phyloP scores from a whole-genome alignment of 2,797 vertebrate species.

The Buphagus erythrorhynchus region DNA sequence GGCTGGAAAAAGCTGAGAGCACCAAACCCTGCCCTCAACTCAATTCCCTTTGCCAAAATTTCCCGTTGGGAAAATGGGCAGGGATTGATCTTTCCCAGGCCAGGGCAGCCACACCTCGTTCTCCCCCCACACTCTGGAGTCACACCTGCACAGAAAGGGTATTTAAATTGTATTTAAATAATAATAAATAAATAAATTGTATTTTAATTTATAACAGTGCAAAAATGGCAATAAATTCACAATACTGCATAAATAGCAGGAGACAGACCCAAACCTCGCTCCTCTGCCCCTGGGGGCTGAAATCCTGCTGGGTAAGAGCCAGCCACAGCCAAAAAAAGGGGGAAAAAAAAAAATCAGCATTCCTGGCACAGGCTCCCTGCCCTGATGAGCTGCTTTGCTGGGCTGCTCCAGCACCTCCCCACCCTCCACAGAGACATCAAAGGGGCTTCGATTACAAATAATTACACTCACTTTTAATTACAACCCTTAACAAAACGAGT shows the following conservation, averaged over 20 bases:
- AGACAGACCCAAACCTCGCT: not conserved
- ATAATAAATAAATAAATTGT: too few relatives aligned
- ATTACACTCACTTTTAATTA: constrained; percentile 43
- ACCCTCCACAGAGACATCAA: not conserved
- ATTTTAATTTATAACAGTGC: not conserved
- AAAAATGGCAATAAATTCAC: not conserved
- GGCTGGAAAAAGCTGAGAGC: not conserved
- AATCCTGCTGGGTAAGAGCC: not conserved
- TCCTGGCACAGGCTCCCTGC: not conserved
- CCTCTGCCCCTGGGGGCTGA: not conserved
- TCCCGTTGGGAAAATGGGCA: not conserved
- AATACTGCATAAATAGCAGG: rapidly evolving
- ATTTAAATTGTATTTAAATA: too few relatives aligned
- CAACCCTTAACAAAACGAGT: not conserved
- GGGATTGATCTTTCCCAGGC: not conserved
- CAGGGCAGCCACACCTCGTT: not conserved
- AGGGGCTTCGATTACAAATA: constrained; percentile 20
- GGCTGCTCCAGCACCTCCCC: not conserved
- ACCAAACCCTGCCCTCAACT: not conserved
- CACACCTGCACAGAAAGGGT: not conserved
- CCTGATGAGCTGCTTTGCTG: not conserved
- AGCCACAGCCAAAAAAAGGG: not conserved
- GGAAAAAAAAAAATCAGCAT: not conserved
- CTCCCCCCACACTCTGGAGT: not conserved
- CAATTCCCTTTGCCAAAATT: not conserved